Evolutionary conservation across 2,888 invertebrate species (phyloP), one percentile per base, ranked within the genome.

Genomic region (Drosophila nigricruria): DNA sequence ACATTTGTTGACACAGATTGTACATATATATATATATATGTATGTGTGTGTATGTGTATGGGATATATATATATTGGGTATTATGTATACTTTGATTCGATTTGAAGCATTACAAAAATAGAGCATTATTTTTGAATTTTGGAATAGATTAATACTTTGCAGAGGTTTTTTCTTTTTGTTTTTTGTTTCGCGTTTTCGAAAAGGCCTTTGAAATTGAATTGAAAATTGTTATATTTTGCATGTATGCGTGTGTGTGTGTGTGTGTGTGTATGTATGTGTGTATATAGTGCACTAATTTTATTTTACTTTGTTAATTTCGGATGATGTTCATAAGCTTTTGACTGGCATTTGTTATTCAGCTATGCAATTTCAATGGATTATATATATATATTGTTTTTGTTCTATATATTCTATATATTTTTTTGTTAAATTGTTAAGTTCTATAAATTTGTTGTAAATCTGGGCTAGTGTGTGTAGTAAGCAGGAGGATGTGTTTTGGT

Each of bases 201-300:
- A 86, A 82, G 85, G 77, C 72, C 68, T 70, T 62, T 69, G 66
- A 72, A 81, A 73, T n/a, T n/a, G 66, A 86, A 80, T 86, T 80
- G 72, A 65, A 76, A 75, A 66, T 70, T 56, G 57, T 53, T 52
- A 54, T 38, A 38, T 38, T 38, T 14, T 27, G 50, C 16, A 34
- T 52, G 16, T 20, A 10, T 23, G 3, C n/a, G 9, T 27, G 1
- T 27, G 9, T 45, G 6, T 25, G 8, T 14, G 8, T 50, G 16
- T 20, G 3, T 16, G 16, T 53, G 4, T 34, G 16, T 23, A 1
- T 16, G 10, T 52, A 23, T 34, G 9, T 16, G 8, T 30, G 3
- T 30, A n/a, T 2, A 5, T 18, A 40, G 47, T 65, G 56, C 50
- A 42, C 25, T 32, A 23, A 30, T 18, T 61, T 5, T 12, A 20